Base-by-base conservation (phyloP, 2,797 vertebrate species). In the Pitangus sulphuratus region DNA sequence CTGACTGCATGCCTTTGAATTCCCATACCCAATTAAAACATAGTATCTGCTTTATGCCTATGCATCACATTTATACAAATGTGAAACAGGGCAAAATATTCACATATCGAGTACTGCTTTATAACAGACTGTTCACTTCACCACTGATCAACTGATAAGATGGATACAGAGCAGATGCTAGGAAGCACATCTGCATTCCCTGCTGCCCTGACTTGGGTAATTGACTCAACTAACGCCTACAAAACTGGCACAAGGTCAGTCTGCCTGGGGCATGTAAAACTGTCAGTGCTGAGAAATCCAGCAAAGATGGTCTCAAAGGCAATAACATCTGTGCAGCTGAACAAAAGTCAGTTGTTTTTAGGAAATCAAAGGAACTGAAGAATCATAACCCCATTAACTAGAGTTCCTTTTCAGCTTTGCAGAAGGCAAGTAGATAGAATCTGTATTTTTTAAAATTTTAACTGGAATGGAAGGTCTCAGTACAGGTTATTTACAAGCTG, bases 131-230 rank as follows among this genome's bases (percentile, higher is more conserved):
- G 48, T 57, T 87, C 60, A 57, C 80, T 77, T 72, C 15, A 64
- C 54, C 8, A 1, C n/a, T 1, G 5, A 75, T 82, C 66, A 93
- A 66, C 76, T 95, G 85, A 78, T 51, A 79, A 84, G 80, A 77
- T 77, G 66, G 80, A 94, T 33, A 62, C 25, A 75, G 85, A 96
- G 86, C 93, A 96, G 94, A 96, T 90, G 93, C 82, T 40, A 74
- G 61, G 54, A 88, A 94, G 70, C 56, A 47, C 22, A 84, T 69
- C 85, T 87, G 61, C 68, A 96, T 85, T 90, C 81, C 83, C 91
- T 70, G 91, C 72, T 93, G 93, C 61, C 75, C 61, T 74, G 33
- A 86, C 79, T 94, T 56, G 24, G 69, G 61, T 62, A 89, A 92
- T 47, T 53, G 48, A 64, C 72, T 84, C 44, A 83, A 94, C 33